phyloP scores from a whole-genome alignment of 2,113 vertebrate genomes.

The Salminus brasiliensis region DNA sequence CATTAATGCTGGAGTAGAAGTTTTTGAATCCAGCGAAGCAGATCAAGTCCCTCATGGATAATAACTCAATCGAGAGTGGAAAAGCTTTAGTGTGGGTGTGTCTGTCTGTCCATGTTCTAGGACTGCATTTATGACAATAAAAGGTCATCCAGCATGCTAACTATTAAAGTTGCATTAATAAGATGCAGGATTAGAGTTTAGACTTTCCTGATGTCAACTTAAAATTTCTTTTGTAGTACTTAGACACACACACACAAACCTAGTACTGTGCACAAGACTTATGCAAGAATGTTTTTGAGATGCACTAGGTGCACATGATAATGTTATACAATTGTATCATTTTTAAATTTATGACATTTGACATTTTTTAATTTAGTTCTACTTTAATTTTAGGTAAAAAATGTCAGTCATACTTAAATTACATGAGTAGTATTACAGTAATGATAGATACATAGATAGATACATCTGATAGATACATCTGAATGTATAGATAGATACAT shows the following conservation, averaged over 20 bases:
- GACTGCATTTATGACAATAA: slow-evolving; percentile 11
- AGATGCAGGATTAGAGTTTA: slow-evolving; percentile 22
- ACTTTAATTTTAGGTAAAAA: too few species aligned
- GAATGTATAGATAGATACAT: too few species aligned
- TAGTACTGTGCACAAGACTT: background rate
- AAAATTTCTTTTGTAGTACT: background rate
- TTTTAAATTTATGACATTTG: too few species aligned
- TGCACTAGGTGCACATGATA: too few species aligned
- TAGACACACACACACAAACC: too few species aligned
- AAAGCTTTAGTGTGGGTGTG: background rate
- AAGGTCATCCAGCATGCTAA: slow-evolving; percentile 41
- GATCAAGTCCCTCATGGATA: slow-evolving; percentile 31
- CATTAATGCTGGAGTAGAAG: slow-evolving; percentile 39
- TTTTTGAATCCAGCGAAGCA: slow-evolving; percentile 37
- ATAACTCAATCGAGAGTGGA: slow-evolving; percentile 14
- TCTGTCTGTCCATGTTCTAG: background rate
- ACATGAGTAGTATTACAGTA: too few species aligned
- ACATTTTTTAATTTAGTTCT: too few species aligned
- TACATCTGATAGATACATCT: too few species aligned
- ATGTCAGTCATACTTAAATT: too few species aligned
- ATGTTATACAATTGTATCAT: too few species aligned
- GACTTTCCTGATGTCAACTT: background rate
- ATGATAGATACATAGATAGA: too few species aligned
- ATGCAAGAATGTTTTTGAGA: too few species aligned
- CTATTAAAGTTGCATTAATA: slow-evolving; percentile 31